Conservation (phyloP, 2,888 invertebrate species). For the Geophilus truncorum region DNA sequence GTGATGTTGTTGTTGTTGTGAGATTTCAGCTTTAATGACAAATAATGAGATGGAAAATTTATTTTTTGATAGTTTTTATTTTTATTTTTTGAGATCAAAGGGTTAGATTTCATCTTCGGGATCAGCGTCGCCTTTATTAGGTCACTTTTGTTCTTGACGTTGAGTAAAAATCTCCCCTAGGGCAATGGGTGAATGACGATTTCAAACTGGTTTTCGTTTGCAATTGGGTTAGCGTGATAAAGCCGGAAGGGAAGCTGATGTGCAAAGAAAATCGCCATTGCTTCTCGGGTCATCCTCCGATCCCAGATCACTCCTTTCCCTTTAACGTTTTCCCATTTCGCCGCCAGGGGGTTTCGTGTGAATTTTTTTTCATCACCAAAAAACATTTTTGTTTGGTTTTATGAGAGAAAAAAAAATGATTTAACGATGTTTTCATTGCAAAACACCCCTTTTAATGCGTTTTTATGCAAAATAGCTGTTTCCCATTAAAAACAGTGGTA, state of each 20-base stretch:
- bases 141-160: conserved; percentile 22
- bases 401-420: too few species aligned
- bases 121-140: conserved; percentile 18
- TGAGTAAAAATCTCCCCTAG: neutral
- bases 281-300: conserved; percentile 9
- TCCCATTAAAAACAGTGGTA: neutral
- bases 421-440: too few species aligned
- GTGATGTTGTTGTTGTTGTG: too few species aligned
- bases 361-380: too few species aligned
- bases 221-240: conserved; percentile 21
- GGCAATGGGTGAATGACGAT: conserved; percentile 27
- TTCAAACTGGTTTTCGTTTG: conserved; percentile 25
- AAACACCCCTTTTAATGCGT: too few species aligned
- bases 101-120: conserved; percentile 14
- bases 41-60: neutral
- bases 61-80: neutral
- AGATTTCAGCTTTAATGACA: too few species aligned
- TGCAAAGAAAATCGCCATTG: conserved; percentile 24
- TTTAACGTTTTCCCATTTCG: neutral
- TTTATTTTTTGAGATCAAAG: neutral
- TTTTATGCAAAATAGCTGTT: too few species aligned
- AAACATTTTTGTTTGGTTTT: too few species aligned
- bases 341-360: neutral
- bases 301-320: neutral
- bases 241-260: conserved; percentile 10